Percentiles rank a stretch among this genome's conserved stretches.
phyloP scores from a whole-genome alignment of 2,113 vertebrate species.

The Tupaia chinensis region DNA sequence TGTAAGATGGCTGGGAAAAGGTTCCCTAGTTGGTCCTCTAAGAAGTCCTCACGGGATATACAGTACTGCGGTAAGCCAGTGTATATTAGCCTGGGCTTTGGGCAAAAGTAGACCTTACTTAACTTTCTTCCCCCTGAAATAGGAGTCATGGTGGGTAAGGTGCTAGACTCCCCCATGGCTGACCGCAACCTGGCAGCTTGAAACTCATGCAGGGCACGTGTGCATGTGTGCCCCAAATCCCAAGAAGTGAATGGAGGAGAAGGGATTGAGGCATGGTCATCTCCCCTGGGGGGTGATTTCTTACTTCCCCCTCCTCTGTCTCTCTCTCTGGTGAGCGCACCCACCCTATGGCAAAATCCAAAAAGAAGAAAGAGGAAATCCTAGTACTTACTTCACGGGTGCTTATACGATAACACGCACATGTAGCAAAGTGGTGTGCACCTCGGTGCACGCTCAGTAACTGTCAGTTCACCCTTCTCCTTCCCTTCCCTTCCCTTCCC shows the following conservation, averaged over 20 bases:
- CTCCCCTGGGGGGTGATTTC: no score
- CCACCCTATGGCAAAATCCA: no score
- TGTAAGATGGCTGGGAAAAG: neutral
- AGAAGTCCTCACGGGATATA: neutral
- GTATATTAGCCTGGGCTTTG: neutral
- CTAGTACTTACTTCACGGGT: constrained; percentile 18
- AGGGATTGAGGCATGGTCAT: no score
- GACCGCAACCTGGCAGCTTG: no score
- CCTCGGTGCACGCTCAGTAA: neutral
- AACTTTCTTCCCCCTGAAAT: neutral
- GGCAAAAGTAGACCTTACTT: neutral
- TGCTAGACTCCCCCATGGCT: no score
- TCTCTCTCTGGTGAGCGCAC: no score
- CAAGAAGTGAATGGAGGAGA: no score
- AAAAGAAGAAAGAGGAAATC: neutral
- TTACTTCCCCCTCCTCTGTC: no score
- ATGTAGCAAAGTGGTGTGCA: neutral
- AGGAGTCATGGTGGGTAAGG: neutral
- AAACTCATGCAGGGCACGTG: no score
- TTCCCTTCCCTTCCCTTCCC: no score
- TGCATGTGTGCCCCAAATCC: no score
- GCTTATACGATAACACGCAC: neutral
- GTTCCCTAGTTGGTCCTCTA: neutral
- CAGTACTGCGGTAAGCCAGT: neutral
- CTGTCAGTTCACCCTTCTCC: neutral